Percentiles rank a stretch among this genome's conserved stretches.
Evolutionary conservation across 2,888 invertebrate genomes (phyloP).

Genomic region (Plemyria rubiginata): DNA sequence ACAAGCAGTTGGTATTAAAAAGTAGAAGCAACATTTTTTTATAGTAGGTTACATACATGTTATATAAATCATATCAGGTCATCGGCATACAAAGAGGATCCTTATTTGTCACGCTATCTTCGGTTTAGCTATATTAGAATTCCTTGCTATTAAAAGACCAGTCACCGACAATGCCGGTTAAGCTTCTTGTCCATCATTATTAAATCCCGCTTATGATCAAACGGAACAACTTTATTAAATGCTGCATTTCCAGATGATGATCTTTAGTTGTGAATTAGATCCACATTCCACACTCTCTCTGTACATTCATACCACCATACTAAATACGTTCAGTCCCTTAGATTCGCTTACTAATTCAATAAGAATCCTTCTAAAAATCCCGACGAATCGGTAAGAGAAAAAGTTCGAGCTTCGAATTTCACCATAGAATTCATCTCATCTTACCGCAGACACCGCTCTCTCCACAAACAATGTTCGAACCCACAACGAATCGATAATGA

Average conservation of each 20-base stretch:
- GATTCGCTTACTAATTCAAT: neutral
- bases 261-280: conserved; percentile 33
- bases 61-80: neutral
- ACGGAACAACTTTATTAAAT: conserved; percentile 36
- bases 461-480: conserved; percentile 15
- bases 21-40: neutral
- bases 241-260: conserved; percentile 28
- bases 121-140: conserved; percentile 3
- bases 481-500: conserved; percentile 33
- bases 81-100: neutral
- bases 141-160: conserved; percentile 32
- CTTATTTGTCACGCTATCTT: neutral
- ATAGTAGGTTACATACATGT: neutral
- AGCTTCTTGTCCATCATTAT: conserved; percentile 36
- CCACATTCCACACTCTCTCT: conserved; percentile 10
- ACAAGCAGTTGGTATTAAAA: neutral
- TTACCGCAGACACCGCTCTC: conserved; percentile 13
- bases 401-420: neutral
- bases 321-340: neutral
- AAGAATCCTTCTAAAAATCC: neutral
- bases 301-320: conserved; percentile 1
- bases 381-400: neutral
- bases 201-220: conserved; percentile 36
- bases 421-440: neutral
- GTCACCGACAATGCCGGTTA: conserved; percentile 31